Evolutionary conservation across 2,113 vertebrate genomes (phyloP), one percentile per base, ranked within the genome.

Genomic region (crab-eating macaque (Macaca fascicularis)): DNA sequence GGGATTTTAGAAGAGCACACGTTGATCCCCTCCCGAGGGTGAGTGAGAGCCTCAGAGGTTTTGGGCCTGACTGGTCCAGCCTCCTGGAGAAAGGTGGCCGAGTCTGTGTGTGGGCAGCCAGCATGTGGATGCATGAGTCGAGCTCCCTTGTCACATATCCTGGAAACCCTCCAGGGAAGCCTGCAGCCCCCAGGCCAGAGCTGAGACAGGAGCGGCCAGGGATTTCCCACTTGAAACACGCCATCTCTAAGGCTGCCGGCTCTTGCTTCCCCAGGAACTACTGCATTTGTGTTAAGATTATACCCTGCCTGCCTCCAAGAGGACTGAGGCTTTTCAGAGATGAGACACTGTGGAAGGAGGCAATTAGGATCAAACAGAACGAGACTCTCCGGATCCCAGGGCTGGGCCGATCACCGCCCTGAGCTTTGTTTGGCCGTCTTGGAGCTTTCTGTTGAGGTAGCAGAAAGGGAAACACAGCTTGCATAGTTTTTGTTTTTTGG

Each of bases 261-360:
- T 1, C 82, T 57, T 6, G 50, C 67, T 45, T 85, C 84, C 32
- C 64, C 30, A 23, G 85, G 86, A 94, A 61, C 14, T 5, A 3
- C 69, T n/a, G 88, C 72, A 69, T 94, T 93, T 92, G 84, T 95
- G 92, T 90, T 90, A 27, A 84, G 85, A 76, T 93, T 55, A 55
- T 76, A 50, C n/a, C 25, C 81, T 55, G 84, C 30, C 48, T 59
- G 83, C 93, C 75, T 91, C 12, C 12, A 23, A n/a, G 78, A 85
- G 72, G 86, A 59, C 45, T 4, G 81, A 1, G 38, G 88, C 83
- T 92, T 81, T 82, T 72, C 85, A n/a, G 74, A 78, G 43, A 80
- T 7, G 3, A 48, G 90, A 70, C 20, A 19, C 87, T 10, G 0
- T 67, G 93, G 83, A 59, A 67, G 2, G 30, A 86, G 79, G 95